These are phyloP conservation scores for Poeciliopsis retropinna DNA, from an alignment of 2,113 vertebrate species.

Conservation along the genomic window DNA sequence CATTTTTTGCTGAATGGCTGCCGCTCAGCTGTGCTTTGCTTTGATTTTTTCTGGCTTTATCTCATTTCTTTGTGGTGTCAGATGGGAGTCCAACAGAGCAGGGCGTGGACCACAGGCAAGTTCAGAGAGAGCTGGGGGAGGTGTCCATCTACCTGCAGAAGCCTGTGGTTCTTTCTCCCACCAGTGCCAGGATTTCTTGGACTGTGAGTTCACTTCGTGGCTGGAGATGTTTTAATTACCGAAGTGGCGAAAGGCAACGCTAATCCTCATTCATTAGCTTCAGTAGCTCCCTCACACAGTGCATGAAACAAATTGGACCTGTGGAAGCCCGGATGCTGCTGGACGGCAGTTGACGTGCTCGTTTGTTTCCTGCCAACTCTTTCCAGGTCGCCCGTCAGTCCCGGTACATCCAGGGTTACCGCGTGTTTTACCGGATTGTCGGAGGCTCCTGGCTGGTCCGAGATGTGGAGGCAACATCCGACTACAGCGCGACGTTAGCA, in stretches of 20 bases:
- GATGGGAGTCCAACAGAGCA: conserved; percentile 92
- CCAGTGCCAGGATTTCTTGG: conserved; percentile 92
- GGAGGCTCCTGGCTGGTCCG: conserved; percentile 85
- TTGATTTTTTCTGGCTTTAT: neutral
- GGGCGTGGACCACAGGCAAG: conserved; percentile 92
- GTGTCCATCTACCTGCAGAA: conserved; percentile 90
- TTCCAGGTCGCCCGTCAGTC: conserved; percentile 85
- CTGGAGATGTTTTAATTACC: conserved; percentile 26
- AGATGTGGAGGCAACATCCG: conserved; percentile 76
- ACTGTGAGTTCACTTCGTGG: conserved; percentile 81
- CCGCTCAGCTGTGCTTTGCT: conserved; percentile 20
- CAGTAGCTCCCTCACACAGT: conserved; percentile 24
- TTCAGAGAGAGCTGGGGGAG: conserved; percentile 93
- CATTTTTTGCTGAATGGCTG: conserved; percentile 18
- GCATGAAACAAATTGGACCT: conserved; percentile 24
- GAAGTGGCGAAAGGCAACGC: conserved; percentile 37
- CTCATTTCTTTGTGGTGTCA: conserved; percentile 61
- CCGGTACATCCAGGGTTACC: conserved; percentile 88
- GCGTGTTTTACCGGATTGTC: conserved; percentile 85
- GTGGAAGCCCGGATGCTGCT: conserved; percentile 7
- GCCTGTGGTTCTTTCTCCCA: conserved; percentile 88
- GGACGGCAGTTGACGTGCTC: conserved; percentile 2
- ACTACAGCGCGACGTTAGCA: conserved; percentile 80
- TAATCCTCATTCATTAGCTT: conserved; percentile 44
- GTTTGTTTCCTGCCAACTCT: conserved; percentile 7